A percentile compares a stretch with the other conserved stretches of the same genome.
These are phyloP conservation scores for Amia ocellicauda DNA, from an alignment of 2,113 vertebrate species.

Conservation along the genomic window DNA sequence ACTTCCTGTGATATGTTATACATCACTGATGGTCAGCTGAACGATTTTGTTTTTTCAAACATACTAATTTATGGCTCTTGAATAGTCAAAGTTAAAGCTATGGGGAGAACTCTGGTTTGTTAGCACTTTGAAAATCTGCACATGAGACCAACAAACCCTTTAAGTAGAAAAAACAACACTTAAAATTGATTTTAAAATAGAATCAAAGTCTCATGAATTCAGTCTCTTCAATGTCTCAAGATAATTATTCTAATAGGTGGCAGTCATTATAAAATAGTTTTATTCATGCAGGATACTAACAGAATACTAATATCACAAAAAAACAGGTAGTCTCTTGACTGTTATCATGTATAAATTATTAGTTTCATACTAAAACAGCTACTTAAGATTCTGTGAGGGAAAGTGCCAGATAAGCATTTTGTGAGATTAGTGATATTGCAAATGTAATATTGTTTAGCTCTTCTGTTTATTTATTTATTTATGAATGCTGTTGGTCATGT, in stretches of 20 bases:
- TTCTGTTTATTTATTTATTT: neutral
- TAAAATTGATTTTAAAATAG: conserved; percentile 4
- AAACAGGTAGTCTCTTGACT: neutral
- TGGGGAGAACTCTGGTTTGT: neutral
- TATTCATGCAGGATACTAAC: neutral
- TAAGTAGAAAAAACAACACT: neutral
- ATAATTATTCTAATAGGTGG: conserved; percentile 12
- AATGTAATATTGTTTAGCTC: neutral
- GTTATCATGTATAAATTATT: neutral
- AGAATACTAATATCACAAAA: neutral
- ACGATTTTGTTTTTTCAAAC: too few relatives aligned
- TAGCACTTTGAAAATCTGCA: neutral
- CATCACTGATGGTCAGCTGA: too few relatives aligned
- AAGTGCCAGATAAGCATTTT: neutral
- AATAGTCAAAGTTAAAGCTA: neutral
- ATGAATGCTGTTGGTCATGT: neutral
- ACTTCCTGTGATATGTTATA: too few relatives aligned
- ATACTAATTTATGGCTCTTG: too few relatives aligned
- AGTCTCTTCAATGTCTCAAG: neutral
- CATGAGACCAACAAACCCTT: neutral
- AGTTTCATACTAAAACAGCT: neutral
- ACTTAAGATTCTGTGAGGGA: neutral
- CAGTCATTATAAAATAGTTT: neutral
- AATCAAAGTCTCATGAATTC: neutral
- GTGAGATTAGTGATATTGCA: neutral